A percentile compares a stretch with the other conserved stretches of the same genome.
Conservation (phyloP, 2,888 invertebrate genomes). For the Rhamnusium bicolor region DNA sequence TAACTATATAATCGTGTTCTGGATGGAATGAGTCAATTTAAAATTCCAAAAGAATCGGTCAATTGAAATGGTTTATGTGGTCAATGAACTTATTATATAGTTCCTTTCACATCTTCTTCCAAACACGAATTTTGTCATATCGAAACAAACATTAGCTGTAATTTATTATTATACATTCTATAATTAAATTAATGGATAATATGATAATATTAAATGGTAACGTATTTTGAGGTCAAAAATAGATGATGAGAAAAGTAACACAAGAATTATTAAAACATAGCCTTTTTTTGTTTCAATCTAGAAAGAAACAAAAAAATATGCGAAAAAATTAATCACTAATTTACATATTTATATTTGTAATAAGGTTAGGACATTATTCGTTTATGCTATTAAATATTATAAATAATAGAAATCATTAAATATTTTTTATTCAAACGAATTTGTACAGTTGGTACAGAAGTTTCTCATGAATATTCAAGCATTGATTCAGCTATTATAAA, state of each 20-base stretch:
- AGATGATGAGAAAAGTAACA: no score
- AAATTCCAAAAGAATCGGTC: constrained; percentile 51
- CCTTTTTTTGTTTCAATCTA: no score
- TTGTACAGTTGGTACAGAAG: no score
- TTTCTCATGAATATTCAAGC: neutral
- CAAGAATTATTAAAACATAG: no score
- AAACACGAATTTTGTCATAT: constrained; percentile 43
- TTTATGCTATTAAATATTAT: no score
- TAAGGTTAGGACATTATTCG: no score
- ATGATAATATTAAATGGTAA: neutral
- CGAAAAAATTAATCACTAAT: no score
- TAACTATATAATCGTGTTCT: constrained; percentile 16
- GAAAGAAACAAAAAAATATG: no score
- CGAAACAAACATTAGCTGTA: neutral
- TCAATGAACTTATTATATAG: constrained; percentile 48
- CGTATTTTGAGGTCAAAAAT: no score
- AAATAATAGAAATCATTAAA: no score
- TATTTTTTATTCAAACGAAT: neutral
- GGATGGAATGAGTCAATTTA: constrained; percentile 29
- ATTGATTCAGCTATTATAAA: no score
- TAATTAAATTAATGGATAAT: neutral
- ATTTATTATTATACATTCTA: neutral
- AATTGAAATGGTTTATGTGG: constrained; percentile 48
- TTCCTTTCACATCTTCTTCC: constrained; percentile 51
- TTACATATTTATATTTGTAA: no score